Conservation (phyloP, 2,797 vertebrate species). For the Myotis findleyi region DNA sequence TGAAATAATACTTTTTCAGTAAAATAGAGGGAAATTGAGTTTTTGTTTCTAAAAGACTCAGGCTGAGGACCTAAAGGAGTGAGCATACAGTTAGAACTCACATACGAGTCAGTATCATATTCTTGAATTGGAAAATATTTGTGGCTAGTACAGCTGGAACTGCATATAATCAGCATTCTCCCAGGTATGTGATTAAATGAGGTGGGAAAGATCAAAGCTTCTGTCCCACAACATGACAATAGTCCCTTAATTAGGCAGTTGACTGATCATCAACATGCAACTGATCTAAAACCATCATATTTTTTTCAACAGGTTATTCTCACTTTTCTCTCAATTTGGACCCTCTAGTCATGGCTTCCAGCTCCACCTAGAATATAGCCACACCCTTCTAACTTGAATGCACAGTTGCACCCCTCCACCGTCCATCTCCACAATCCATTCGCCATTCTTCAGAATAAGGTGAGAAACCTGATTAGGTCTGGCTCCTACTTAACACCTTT, state of each 20-base stretch:
- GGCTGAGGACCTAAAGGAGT: neutral
- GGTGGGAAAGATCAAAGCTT: neutral
- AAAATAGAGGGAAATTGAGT: neutral
- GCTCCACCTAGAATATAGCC: neutral
- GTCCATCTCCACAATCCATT: neutral
- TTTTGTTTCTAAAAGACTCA: neutral
- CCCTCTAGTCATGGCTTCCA: neutral
- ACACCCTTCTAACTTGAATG: neutral
- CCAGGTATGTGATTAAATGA: neutral
- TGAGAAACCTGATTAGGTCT: neutral
- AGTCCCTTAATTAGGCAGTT: neutral
- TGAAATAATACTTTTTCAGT: neutral
- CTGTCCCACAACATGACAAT: neutral
- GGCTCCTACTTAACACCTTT: neutral
- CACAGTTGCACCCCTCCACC: neutral
- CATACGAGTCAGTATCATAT: neutral
- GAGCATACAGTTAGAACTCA: neutral
- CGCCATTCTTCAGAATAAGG: neutral
- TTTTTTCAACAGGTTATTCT: neutral
- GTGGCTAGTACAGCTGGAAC: neutral
- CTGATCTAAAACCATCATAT: neutral
- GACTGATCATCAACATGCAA: neutral
- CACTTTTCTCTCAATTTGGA: neutral
- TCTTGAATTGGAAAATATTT: neutral
- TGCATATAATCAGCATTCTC: neutral